Percentiles rank a stretch among this genome's conserved stretches.
Conservation (phyloP, 2,797 vertebrate species). For the Alosa sapidissima region DNA sequence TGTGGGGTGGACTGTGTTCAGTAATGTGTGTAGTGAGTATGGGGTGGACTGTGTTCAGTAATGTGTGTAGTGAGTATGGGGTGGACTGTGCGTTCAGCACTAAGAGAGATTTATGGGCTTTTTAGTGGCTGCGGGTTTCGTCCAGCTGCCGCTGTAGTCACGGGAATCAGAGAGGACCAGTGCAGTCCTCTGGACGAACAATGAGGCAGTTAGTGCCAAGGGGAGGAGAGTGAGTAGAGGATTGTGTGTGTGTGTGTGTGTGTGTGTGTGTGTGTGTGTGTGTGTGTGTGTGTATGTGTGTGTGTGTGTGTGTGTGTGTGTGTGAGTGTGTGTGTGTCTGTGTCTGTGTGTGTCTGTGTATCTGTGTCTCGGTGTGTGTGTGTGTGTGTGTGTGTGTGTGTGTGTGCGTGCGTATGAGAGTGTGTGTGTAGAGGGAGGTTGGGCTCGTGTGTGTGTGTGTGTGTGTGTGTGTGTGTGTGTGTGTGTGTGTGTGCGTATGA, state of each 20-base stretch:
- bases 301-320: not conserved
- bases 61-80: no score
- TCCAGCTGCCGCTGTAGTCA: constrained; percentile 60
- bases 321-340: not conserved
- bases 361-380: not conserved
- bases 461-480: not conserved
- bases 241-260: not conserved
- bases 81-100: constrained; percentile 29
- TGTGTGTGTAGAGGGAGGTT: no score
- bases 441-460: not conserved
- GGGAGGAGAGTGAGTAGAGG: constrained; percentile 31
- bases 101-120: constrained; percentile 56
- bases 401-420: not conserved
- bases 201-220: constrained; percentile 51
- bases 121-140: constrained; percentile 49
- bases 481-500: not conserved
- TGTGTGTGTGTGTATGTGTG: constrained; percentile 11
- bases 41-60: no score
- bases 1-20: no score
- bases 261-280: not conserved
- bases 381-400: not conserved
- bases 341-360: not conserved
- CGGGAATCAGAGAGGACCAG: constrained; percentile 54
- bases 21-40: no score
- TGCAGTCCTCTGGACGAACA: constrained; percentile 44